Evolutionary conservation across 2,113 vertebrate genomes (phyloP), one percentile per base, ranked within the genome.

Genomic region (Engystomops pustulosus): DNA sequence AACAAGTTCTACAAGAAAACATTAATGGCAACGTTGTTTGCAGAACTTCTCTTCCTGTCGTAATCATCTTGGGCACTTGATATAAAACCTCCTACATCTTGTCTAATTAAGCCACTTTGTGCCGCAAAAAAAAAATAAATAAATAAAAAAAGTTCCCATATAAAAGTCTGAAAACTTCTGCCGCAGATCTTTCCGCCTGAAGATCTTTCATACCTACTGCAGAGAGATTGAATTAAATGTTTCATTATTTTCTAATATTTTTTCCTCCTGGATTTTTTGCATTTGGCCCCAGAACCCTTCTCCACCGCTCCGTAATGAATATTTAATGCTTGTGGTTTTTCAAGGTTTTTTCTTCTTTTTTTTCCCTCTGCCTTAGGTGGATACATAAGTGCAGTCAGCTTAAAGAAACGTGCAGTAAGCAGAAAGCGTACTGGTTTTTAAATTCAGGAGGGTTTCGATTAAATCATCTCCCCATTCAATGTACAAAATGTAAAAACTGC

Each of bases 151-250:
- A 77, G 20, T 38, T 58, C 36, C 4, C 4, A 4, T 12, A 41
- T 15, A 15, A 44, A 65, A 44, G n/a, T 71, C n/a, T 15, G 23
- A 44, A 79, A 62, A 79, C 41, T 60, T 17, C 2, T 30, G n/a
- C 23, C 18, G 76, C 12, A 18, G 18, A 60, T 25, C 41, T 27
- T 70, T 44, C 25, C 30, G 15, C 76, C 25, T 12, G 4, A 36
- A 36, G 55, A 30, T 18, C 36, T 30, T 27, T 79, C n/a, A 79
- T 60, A 41, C 65, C 55, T 15, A 36, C n/a, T n/a, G 20, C 41
- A 62, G 76, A 25, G 44, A 30, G 76, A 78, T 78, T 60, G 49
- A 78, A 78, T 78, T 23, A 62, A 79, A 79, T 32, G 36, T 79
- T 79, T 79, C 36, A 79, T 79, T 79, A 62, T 79, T 60, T 62